A percentile compares a stretch with the other conserved stretches of the same genome.
Conservation (phyloP, 2,888 invertebrate genomes). For the Polia nebulosa region DNA sequence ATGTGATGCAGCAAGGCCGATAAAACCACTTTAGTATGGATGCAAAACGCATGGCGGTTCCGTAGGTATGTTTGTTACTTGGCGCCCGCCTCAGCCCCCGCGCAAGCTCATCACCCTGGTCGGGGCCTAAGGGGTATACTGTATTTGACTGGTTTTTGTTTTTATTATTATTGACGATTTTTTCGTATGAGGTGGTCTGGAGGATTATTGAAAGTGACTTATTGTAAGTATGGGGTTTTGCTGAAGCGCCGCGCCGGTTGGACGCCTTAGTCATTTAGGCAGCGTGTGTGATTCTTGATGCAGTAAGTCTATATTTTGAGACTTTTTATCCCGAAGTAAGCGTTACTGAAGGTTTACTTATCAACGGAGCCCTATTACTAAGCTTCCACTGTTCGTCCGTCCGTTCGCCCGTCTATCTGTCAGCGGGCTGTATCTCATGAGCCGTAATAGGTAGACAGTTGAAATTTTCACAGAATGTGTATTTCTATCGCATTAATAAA, state of each 20-base stretch:
- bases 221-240: neutral
- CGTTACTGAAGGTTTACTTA: too few relatives aligned
- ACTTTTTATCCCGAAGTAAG: neutral
- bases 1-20: too few relatives aligned
- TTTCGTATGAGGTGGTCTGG: slow-evolving; percentile 24
- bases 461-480: too few relatives aligned
- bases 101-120: neutral
- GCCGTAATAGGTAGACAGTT: too few relatives aligned
- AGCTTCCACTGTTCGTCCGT: too few relatives aligned
- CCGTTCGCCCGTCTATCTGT: too few relatives aligned
- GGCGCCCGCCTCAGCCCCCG: neutral
- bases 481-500: too few relatives aligned
- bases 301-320: neutral
- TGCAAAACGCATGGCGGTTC: neutral
- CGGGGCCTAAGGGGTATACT: neutral
- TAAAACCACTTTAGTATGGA: too few relatives aligned
- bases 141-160: slow-evolving; percentile 28
- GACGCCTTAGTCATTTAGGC: neutral
- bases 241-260: slow-evolving; percentile 4
- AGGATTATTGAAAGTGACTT: slow-evolving; percentile 14
- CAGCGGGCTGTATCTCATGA: too few relatives aligned
- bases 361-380: too few relatives aligned
- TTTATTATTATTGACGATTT: slow-evolving; percentile 1
- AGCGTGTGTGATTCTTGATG: neutral
- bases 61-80: neutral